phyloP scores from a whole-genome alignment of 2,797 vertebrate genomes.

The Erithacus rubecula region DNA sequence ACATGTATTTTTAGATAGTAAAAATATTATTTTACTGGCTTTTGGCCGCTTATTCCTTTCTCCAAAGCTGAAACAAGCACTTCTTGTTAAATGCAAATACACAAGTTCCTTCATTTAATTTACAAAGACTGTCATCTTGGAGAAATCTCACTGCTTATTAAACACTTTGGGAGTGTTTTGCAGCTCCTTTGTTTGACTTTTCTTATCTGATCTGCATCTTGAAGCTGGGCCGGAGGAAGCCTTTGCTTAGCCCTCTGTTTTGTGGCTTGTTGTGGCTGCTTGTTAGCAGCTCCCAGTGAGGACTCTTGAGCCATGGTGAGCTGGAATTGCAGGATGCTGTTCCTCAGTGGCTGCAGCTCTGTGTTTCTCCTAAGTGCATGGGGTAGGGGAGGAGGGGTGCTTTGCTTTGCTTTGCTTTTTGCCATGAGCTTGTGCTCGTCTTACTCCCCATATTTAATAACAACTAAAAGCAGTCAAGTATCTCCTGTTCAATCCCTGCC shows the following conservation, averaged over 20 bases:
- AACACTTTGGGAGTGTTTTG: not conserved
- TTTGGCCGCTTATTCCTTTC: not conserved
- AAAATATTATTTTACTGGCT: not conserved
- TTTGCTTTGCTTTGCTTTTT: not conserved
- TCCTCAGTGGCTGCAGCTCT: not conserved
- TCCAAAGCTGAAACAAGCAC: not conserved
- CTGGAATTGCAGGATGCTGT: not conserved
- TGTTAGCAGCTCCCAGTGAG: not conserved
- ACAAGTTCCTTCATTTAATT: not conserved
- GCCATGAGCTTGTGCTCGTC: not conserved
- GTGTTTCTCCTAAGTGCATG: rapidly evolving
- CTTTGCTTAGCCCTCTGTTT: not conserved
- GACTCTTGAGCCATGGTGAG: not conserved
- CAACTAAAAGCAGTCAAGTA: not conserved
- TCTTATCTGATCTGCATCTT: not conserved
- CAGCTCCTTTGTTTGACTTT: slow-evolving; percentile 2
- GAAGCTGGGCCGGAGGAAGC: not conserved
- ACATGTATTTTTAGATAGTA: not conserved
- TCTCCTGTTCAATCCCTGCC: not conserved
- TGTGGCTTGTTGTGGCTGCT: not conserved
- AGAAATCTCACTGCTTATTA: not conserved
- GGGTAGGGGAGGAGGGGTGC: not conserved
- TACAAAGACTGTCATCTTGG: not conserved
- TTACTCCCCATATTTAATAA: not conserved
- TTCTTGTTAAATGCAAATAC: not conserved